Evolutionary conservation across 2,888 invertebrate genomes (phyloP).

Genomic region (Drosophila prostipennis): DNA sequence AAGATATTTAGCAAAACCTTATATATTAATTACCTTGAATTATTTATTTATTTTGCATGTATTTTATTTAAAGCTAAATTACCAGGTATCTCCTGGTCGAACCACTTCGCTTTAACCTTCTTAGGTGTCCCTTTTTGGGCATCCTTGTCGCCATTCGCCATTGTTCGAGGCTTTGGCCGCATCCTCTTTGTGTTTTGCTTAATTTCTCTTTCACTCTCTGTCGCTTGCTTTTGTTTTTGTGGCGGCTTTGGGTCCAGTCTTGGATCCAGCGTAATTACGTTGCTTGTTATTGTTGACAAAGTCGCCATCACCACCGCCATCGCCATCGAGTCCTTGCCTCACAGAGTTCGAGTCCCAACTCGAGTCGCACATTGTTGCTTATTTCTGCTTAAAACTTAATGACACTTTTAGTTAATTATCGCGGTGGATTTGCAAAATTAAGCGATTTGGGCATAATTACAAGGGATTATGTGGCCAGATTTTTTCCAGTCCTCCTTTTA

Average conservation of each 20-base stretch:
- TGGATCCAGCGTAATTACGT: conserved; percentile 65
- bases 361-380: conserved; percentile 60
- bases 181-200: conserved; percentile 34
- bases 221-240: conserved; percentile 45
- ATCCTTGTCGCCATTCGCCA: conserved; percentile 43
- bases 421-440: conserved; percentile 79
- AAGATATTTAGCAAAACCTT: too few species aligned
- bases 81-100: conserved; percentile 7
- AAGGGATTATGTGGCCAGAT: conserved; percentile 61
- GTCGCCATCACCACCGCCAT: conserved; percentile 29
- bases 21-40: too few species aligned
- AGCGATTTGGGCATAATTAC: conserved; percentile 78
- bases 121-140: conserved; percentile 46
- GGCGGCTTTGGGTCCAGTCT: conserved; percentile 51
- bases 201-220: conserved; percentile 27
- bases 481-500: conserved; percentile 13
- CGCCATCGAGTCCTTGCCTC: conserved; percentile 12
- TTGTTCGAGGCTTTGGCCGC: conserved; percentile 31
- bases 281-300: conserved; percentile 73
- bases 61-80: too few species aligned
- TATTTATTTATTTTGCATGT: too few species aligned
- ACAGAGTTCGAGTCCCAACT: conserved; percentile 40
- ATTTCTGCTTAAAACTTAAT: conserved; percentile 76
- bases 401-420: conserved; percentile 79
- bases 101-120: neutral